Evolutionary conservation across 2,113 vertebrate genomes (phyloP).

Genomic region (Hemiprocne comata): DNA sequence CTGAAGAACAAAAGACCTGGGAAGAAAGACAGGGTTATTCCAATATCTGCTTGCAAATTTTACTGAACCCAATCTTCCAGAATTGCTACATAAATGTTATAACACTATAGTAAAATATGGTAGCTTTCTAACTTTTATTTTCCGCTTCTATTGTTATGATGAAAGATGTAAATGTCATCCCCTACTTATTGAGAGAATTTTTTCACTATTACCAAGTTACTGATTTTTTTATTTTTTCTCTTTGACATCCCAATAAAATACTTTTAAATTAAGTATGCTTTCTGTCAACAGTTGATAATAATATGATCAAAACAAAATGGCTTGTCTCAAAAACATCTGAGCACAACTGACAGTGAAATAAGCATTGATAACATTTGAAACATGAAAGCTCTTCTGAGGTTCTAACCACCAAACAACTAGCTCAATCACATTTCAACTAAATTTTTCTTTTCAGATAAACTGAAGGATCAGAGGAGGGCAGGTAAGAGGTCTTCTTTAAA

Average conservation of each 20-base stretch:
- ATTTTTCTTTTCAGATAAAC: background rate
- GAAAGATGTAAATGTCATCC: background rate
- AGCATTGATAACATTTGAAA: background rate
- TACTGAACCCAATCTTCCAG: background rate
- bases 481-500: background rate
- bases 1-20: background rate
- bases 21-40: background rate
- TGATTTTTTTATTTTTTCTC: background rate
- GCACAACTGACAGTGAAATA: background rate
- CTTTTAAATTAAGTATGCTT: background rate
- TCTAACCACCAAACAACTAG: background rate
- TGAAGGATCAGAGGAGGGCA: background rate
- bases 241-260: background rate
- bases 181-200: background rate
- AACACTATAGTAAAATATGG: background rate
- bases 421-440: background rate
- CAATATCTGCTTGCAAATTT: background rate
- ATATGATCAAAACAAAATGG: background rate
- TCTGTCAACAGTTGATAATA: background rate
- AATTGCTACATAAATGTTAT: background rate
- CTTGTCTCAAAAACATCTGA: background rate
- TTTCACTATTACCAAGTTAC: accelerated
- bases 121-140: background rate
- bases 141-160: background rate
- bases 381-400: background rate